Evolutionary conservation across 1,140 invertebrate species (phyloP).

Genomic region (Plectus sambesii): DNA sequence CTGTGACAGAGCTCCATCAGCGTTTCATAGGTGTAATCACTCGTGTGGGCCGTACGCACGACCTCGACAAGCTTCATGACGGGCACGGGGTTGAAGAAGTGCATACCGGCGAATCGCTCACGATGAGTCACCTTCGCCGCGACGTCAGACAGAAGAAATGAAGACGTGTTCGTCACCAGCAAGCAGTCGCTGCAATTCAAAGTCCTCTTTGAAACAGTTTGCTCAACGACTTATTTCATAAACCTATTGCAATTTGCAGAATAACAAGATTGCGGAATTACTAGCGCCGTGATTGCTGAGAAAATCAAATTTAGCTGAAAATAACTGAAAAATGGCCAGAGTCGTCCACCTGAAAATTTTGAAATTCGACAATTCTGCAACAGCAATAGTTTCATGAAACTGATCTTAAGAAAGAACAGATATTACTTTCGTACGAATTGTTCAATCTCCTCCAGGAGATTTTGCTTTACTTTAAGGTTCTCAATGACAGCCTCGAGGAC

Average conservation of each 20-base stretch:
- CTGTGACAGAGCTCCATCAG: conserved; percentile 63
- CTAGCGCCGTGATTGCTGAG: too few relatives aligned
- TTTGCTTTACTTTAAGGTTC: conserved; percentile 38
- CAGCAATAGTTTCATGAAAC: too few relatives aligned
- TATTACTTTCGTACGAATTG: too few relatives aligned
- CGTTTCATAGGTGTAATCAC: conserved; percentile 58
- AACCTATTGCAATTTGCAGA: too few relatives aligned
- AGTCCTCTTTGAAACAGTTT: too few relatives aligned
- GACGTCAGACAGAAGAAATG: conserved; percentile 69
- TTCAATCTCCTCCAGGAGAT: conserved; percentile 24
- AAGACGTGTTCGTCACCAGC: conserved; percentile 78
- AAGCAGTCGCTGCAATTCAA: conserved; percentile 37
- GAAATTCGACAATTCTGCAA: too few relatives aligned
- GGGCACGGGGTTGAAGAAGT: conserved; percentile 85
- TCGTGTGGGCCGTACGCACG: conserved; percentile 52
- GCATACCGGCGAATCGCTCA: conserved; percentile 64
- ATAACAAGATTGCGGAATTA: too few relatives aligned
- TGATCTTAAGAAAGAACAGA: too few relatives aligned
- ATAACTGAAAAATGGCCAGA: too few relatives aligned
- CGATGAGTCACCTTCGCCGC: conserved; percentile 51
- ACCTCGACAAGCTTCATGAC: conserved; percentile 77
- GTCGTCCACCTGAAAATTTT: too few relatives aligned
- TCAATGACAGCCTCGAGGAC: conserved; percentile 40
- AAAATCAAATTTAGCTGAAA: too few relatives aligned
- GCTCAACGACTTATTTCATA: too few relatives aligned